phyloP scores from a whole-genome alignment of 2,797 vertebrate species.

The Callimico goeldii region DNA sequence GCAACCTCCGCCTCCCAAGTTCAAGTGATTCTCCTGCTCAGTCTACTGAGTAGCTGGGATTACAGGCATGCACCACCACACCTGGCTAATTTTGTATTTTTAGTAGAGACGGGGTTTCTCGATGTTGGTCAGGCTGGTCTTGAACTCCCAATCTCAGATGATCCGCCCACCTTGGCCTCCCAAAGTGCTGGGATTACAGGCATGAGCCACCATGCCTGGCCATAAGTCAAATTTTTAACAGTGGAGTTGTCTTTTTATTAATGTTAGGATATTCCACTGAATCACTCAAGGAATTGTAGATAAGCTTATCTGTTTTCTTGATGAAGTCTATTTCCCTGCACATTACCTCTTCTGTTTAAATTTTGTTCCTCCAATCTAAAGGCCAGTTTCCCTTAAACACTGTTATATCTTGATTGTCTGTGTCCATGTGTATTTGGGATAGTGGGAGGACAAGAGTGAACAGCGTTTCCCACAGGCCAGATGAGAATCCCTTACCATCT shows the following conservation, averaged over 20 bases:
- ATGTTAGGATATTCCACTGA: neutral
- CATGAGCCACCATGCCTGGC: too few relatives aligned
- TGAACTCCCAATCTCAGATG: too few relatives aligned
- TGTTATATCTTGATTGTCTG: neutral
- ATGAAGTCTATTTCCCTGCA: neutral
- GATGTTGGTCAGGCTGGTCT: too few relatives aligned
- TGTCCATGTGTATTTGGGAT: neutral
- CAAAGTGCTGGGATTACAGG: too few relatives aligned
- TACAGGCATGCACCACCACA: too few relatives aligned
- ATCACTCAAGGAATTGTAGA: neutral
- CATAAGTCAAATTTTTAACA: neutral
- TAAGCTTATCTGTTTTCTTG: neutral
- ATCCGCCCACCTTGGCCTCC: too few relatives aligned
- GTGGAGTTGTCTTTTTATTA: neutral
- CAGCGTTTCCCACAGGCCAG: neutral
- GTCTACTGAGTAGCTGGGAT: too few relatives aligned
- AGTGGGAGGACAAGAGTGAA: neutral
- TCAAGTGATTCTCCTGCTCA: too few relatives aligned
- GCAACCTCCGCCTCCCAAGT: rapidly evolving
- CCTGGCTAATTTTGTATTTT: too few relatives aligned
- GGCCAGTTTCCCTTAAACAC: neutral
- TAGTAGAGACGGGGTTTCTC: too few relatives aligned
- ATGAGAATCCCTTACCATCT: neutral
- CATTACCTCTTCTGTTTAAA: neutral
- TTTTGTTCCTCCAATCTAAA: neutral